Base-by-base conservation (phyloP, 2,888 invertebrate species). In the Diogma glabrata region DNA sequence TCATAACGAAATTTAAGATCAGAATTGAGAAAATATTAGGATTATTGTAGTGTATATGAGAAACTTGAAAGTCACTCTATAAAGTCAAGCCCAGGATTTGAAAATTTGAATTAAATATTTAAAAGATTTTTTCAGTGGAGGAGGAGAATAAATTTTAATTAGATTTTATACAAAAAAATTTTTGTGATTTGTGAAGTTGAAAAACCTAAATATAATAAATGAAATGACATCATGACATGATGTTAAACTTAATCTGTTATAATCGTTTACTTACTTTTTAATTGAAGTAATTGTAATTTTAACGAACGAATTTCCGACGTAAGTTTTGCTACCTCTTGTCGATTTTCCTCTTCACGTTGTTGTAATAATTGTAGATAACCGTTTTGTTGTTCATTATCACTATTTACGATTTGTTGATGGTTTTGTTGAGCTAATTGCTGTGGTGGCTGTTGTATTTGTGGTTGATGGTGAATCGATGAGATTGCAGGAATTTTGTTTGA, bases 291-390 rank as follows among this genome's bases (percentile, higher is more conserved):
- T 63, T 78, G 76, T 51, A 77, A 66, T 62, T 78, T 79, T 51
- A 81, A 69, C 10, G 74, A 71, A 53, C 76, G 72, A 60, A 81
- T 79, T 65, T 81, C 79, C 10, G 77, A 75, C 20, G 77, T 78
- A 28, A 81, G 71, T 50, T 78, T 70, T 52, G 77, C 76, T 28
- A 81, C 75, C 67, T 79, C 78, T 52, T 73, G 72, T 43, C 74
- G 67, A 57, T 75, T 76, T 61, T 78, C 78, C 57, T 79, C 78
- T 60, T 80, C 80, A 6, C 78, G 65, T 57, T 78, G 76, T 57
- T 75, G 76, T 50, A 78, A 60, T 16, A 77, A 66, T 57, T 71
- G 72, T 43, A 72, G 72, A 59, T 75, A 73, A 46, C 71, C 71
- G 51, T 71, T 61, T 47, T 62, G 60, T 43, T 53, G 50, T n/a